Base-by-base conservation (phyloP, 2,888 invertebrate genomes). In the Agapostemon virescens region DNA sequence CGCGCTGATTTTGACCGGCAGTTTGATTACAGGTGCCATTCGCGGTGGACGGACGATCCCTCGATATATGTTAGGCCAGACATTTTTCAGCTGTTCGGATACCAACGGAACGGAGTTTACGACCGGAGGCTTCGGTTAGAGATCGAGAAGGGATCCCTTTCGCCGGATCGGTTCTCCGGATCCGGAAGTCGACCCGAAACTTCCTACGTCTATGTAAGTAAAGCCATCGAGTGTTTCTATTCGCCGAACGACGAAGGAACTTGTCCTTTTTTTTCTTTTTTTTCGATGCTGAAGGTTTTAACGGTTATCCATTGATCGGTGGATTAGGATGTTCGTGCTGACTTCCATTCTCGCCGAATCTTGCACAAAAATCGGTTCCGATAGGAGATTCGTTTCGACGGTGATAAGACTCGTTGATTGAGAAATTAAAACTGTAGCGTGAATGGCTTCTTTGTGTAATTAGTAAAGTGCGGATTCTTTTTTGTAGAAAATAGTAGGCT, bases 21-120 rank as follows among this genome's bases (percentile, higher is more conserved):
- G 92, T 92, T 90, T 91, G 91, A 92, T 92, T 91, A 92, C 89
- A 90, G 91, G 91, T 92, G 92, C 89, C 90, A 89, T 82, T 89
- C 90, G 89, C 84, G 89, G 81, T 89, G 88, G 87, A 85, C 85
- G 79, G 69, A 33, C 61, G 52, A 42, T 81, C 72, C 72, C 61
- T 36, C 36, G 20, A 69, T 55, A 66, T 36, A 67, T 42, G 42
- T 33, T 36, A 13, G 64, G 23, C 61, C 38, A 23, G 36, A 33
- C 11, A 3, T 33, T 74, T 74, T 42, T n/a, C 55, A 23, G 42
- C 42, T 33, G 45, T 36, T 36, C 45, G 38, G 40, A 23, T 26
- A 66, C 17, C 33, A 36, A 30, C 20, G 2, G 55, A 42, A 36
- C 68, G 15, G 61, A 63, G 45, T 9, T 36, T 2, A 9, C 7